Evolutionary conservation across 2,888 invertebrate species (phyloP), one percentile per base, ranked within the genome.

Genomic region (Hemithea aestivaria): DNA sequence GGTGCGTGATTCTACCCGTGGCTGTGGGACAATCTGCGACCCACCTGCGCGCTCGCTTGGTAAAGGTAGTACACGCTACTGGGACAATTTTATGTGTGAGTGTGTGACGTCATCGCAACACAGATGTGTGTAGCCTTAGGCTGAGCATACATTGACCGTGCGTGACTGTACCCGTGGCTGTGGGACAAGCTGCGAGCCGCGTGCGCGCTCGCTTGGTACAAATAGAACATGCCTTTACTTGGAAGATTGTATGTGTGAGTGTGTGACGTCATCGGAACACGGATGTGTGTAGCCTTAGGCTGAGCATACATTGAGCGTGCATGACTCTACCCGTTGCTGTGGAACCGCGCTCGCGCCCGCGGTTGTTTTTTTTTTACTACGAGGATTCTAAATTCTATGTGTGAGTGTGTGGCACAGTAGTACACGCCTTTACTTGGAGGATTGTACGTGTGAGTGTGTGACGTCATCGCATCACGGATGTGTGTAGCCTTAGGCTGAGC

Each of bases 41-140:
- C 88, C 3, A 89, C 88, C 5, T 76, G 89, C 48, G 82, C 87
- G 45, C 78, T 88, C 64, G 82, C 88, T 8, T 89, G 89, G 89
- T 88, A 87, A 73, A 79, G 85, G 80, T 85, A 83, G 78, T 69
- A 35, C 33, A 10, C 20, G 21, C n/a, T n/a, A n/a, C n/a, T n/a
- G n/a, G n/a, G n/a, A n/a, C n/a, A n/a, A n/a, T n/a, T n/a, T n/a
- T n/a, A n/a, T n/a, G n/a, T n/a, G n/a, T n/a, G n/a, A n/a, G n/a
- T n/a, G n/a, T n/a, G n/a, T n/a, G n/a, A n/a, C n/a, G n/a, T 92
- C 92, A 68, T 90, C 91, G 8, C 93, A 93, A 93, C 69, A 91
- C 33, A 88, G 90, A 77, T 80, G 85, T 31, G 88, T 89, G 50
- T n/a, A n/a, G n/a, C n/a, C n/a, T n/a, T n/a, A n/a, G n/a, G n/a